phyloP scores from a whole-genome alignment of 35 echinoderm and acorn worm species.

The Ophioderma brevispina region DNA sequence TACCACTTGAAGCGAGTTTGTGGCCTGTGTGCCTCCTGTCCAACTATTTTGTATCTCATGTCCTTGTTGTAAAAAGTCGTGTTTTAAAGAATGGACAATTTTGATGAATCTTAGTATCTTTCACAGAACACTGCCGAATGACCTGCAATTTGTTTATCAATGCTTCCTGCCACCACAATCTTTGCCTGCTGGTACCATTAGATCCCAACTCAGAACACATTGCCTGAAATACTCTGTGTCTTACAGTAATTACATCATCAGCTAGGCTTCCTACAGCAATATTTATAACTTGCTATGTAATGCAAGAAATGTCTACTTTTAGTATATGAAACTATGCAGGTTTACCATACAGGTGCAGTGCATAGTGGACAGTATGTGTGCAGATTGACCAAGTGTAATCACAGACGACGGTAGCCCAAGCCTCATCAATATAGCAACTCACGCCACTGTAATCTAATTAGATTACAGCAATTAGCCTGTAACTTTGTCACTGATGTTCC shows the following conservation, averaged over 20 bases:
- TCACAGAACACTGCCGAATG: slow-evolving; percentile 97
- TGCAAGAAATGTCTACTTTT: not conserved
- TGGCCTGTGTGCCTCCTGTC: not conserved
- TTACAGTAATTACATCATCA: slow-evolving; percentile 69
- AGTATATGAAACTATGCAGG: not conserved
- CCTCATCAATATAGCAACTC: too few species aligned
- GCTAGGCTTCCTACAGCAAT: not conserved
- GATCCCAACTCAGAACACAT: slow-evolving; percentile 71
- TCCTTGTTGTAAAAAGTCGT: too few species aligned
- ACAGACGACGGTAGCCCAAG: too few species aligned
- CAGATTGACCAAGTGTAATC: too few species aligned
- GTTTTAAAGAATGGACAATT: too few species aligned
- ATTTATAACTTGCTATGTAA: not conserved
- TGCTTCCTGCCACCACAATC: slow-evolving; percentile 93
- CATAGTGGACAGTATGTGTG: too few species aligned
- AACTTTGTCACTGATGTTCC: too few species aligned
- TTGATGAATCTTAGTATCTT: not conserved
- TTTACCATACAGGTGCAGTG: too few species aligned
- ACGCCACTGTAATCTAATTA: too few species aligned
- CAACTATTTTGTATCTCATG: not conserved
- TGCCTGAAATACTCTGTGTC: slow-evolving; percentile 94
- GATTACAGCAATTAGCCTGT: too few species aligned
- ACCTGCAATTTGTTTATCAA: slow-evolving; percentile 86
- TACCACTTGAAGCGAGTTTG: not conserved
- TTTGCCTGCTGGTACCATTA: slow-evolving; percentile 84